Percentiles rank a stretch among this genome's conserved stretches.
Conservation (phyloP, 1,140 invertebrate genomes). For the Drosophila elegans region DNA sequence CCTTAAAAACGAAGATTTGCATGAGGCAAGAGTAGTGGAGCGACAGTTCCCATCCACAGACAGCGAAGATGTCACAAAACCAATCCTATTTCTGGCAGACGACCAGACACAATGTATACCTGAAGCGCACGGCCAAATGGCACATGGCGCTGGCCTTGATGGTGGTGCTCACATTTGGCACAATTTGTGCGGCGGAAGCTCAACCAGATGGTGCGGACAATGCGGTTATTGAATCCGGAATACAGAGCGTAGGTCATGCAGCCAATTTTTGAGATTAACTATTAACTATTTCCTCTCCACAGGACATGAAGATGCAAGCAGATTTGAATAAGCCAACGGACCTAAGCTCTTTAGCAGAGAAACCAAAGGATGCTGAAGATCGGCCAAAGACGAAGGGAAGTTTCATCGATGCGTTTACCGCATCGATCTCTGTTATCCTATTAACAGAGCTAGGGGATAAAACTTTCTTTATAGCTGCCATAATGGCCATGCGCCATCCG, state of each 20-base stretch:
- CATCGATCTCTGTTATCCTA: conserved; percentile 97
- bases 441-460: conserved; percentile 99
- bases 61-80: conserved; percentile 82
- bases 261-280: not conserved
- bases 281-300: not conserved
- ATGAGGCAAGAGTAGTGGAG: conserved; percentile 39
- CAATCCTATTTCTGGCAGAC: conserved; percentile 84
- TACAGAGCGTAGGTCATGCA: conserved; percentile 48
- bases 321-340: conserved; percentile 40
- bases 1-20: conserved; percentile 7
- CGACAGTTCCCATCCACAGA: conserved; percentile 18
- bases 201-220: conserved; percentile 64
- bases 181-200: conserved; percentile 75
- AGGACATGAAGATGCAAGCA: conserved; percentile 52
- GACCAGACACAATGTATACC: conserved; percentile 83
- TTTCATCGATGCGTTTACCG: conserved; percentile 97
- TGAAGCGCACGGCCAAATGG: conserved; percentile 79
- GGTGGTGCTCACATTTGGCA: conserved; percentile 79
- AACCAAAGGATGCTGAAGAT: conserved; percentile 39
- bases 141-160: conserved; percentile 78
- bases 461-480: conserved; percentile 99
- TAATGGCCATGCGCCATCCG: conserved; percentile 99
- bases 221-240: conserved; percentile 48
- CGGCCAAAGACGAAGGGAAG: conserved; percentile 85
- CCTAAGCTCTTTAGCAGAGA: conserved; percentile 28